phyloP scores from a whole-genome alignment of 2,888 invertebrate genomes.

The Oxytorus armatus region DNA sequence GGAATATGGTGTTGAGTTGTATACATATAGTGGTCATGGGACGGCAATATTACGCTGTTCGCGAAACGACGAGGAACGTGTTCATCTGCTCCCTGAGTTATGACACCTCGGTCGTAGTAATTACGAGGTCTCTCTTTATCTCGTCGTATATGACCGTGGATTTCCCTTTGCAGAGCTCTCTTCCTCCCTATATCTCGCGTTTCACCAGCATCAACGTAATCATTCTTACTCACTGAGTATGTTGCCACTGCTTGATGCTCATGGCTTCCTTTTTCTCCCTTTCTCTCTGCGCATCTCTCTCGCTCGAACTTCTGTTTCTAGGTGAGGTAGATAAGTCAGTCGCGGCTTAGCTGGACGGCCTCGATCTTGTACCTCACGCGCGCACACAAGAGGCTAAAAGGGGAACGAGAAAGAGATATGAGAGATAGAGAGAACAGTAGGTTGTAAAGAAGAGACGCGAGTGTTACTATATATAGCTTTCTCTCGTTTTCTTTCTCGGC shows the following conservation, averaged over 20 bases:
- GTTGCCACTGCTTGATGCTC: conserved; percentile 33
- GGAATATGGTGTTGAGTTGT: too few relatives aligned
- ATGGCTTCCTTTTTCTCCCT: conserved; percentile 20
- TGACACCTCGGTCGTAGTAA: conserved; percentile 72
- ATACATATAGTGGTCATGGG: too few relatives aligned
- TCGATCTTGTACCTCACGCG: conserved; percentile 11
- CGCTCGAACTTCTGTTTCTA: conserved; percentile 43
- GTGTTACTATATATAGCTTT: neutral
- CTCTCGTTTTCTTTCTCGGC: neutral
- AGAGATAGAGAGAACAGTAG: neutral
- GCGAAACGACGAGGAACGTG: conserved; percentile 35
- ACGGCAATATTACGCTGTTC: too few relatives aligned
- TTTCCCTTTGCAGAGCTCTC: conserved; percentile 24
- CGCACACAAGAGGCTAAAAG: conserved; percentile 29
- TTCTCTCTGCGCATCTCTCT: conserved; percentile 38
- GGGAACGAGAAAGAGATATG: conserved; percentile 4
- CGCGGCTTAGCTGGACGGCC: conserved; percentile 51
- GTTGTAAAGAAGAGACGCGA: conserved; percentile 10
- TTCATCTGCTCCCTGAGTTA: conserved; percentile 63
- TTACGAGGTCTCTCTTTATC: conserved; percentile 72
- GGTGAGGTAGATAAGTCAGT: conserved; percentile 40
- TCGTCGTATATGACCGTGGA: conserved; percentile 67
- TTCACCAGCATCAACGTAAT: conserved; percentile 60
- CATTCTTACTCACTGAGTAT: conserved; percentile 58
- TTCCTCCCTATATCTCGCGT: conserved; percentile 12